Conservation (phyloP, 2,888 invertebrate species). For the Pammene fasciana region DNA sequence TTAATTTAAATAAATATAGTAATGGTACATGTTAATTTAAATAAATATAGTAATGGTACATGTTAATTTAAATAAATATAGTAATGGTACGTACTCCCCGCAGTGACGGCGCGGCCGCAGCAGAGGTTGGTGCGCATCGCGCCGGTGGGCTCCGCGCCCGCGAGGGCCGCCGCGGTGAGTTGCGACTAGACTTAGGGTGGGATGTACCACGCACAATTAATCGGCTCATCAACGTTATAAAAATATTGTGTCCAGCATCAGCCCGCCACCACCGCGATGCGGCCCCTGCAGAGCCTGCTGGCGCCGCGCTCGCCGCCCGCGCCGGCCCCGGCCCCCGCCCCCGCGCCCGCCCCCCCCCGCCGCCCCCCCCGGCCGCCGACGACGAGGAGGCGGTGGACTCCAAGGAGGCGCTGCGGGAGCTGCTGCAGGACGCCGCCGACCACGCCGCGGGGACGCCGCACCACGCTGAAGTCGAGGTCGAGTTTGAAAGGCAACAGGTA, state of each 20-base stretch:
- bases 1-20: no score
- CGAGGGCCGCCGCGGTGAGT: slow-evolving; percentile 59
- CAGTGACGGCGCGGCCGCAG: slow-evolving; percentile 53
- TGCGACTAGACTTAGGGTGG: no score
- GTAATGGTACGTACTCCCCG: no score
- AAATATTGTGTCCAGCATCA: slow-evolving; percentile 43
- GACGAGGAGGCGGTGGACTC: slow-evolving; percentile 47
- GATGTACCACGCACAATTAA: no score
- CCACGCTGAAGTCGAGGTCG: slow-evolving; percentile 47
- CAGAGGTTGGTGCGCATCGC: slow-evolving; percentile 74
- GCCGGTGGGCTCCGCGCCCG: slow-evolving; percentile 57
- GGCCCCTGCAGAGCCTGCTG: slow-evolving; percentile 68
- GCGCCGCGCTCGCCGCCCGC: slow-evolving; percentile 60
- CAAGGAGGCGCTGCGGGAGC: slow-evolving; percentile 51
- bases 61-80: not conserved
- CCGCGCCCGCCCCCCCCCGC: slow-evolving; percentile 43
- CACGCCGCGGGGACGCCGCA: slow-evolving; percentile 45
- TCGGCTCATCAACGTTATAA: no score
- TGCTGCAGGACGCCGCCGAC: slow-evolving; percentile 45
- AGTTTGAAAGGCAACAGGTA: slow-evolving; percentile 47
- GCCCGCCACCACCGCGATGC: slow-evolving; percentile 43
- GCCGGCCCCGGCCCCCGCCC: slow-evolving; percentile 42
- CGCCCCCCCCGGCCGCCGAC: slow-evolving; percentile 41
- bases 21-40: no score
- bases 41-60: no score